These are phyloP conservation scores for Lycocorax pyrrhopterus DNA, from an alignment of 2,113 vertebrate genomes.

Conservation along the genomic window DNA sequence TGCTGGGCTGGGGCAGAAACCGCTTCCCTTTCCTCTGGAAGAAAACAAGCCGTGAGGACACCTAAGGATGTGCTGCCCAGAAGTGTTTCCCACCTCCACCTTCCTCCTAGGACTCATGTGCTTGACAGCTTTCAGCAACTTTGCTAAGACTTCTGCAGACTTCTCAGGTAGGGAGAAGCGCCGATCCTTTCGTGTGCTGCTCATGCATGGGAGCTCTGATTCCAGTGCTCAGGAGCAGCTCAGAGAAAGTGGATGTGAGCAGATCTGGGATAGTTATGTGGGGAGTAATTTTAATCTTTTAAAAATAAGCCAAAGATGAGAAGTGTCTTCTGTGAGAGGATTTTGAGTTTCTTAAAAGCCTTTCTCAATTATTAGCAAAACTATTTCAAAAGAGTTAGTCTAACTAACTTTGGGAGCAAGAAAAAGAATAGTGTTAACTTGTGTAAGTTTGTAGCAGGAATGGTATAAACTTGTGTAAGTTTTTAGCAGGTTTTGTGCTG, in stretches of 20 bases:
- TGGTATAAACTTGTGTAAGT: background rate
- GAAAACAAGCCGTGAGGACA: constrained; percentile 39
- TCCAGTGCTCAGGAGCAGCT: background rate
- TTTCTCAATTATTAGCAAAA: background rate
- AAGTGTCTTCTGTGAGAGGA: background rate
- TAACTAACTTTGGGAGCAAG: background rate
- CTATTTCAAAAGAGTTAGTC: background rate
- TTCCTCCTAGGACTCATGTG: constrained; percentile 79
- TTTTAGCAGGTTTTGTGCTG: background rate
- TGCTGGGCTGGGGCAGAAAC: background rate
- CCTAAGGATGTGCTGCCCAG: constrained; percentile 84
- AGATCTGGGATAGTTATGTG: background rate
- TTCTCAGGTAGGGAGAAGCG: constrained; percentile 78
- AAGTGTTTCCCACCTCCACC: constrained; percentile 69
- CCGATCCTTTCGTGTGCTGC: background rate
- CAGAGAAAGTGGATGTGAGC: background rate
- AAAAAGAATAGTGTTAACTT: background rate
- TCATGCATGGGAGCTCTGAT: background rate
- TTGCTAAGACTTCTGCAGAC: constrained; percentile 75
- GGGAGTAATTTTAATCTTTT: background rate
- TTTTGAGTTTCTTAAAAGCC: background rate
- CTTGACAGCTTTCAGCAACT: constrained; percentile 72
- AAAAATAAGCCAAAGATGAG: background rate
- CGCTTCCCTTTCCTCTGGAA: background rate
- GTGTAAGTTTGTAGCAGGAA: background rate